Evolutionary conservation across 2,113 vertebrate genomes (phyloP).

Genomic region (Corynorhinus townsendii): DNA sequence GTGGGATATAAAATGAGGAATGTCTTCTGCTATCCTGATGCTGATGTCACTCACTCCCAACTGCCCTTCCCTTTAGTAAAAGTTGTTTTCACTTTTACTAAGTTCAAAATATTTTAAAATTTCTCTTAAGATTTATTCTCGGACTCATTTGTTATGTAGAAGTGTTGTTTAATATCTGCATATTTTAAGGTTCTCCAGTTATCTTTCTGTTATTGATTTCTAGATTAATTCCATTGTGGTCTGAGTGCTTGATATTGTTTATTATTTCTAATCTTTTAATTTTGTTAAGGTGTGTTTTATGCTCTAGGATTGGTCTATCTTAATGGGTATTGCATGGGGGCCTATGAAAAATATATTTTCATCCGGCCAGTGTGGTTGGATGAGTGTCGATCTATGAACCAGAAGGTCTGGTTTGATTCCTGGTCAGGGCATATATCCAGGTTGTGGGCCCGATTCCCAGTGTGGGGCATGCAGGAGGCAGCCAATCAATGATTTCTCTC

Average conservation of each 20-base stretch:
- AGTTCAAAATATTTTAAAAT: background rate
- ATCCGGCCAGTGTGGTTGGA: no score
- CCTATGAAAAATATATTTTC: background rate
- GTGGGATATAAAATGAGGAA: background rate
- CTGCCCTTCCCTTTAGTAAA: no score
- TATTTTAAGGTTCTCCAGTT: background rate
- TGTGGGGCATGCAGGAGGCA: no score
- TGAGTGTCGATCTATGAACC: no score
- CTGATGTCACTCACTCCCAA: background rate
- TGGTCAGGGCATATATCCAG: no score
- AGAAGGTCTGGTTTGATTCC: no score
- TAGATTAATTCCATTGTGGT: background rate
- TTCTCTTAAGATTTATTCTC: background rate
- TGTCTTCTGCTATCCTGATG: background rate
- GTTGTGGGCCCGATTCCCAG: no score
- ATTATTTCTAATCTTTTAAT: background rate
- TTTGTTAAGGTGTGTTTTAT: background rate
- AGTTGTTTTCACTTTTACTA: background rate
- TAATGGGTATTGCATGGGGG: background rate
- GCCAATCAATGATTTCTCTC: no score
- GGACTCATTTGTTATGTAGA: background rate
- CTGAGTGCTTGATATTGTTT: background rate
- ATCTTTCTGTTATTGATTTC: background rate
- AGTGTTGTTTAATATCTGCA: background rate
- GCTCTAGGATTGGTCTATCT: background rate